Evolutionary conservation across 2,797 vertebrate genomes (phyloP), one percentile per base, ranked within the genome.

Genomic region (Sus cebifrons): DNA sequence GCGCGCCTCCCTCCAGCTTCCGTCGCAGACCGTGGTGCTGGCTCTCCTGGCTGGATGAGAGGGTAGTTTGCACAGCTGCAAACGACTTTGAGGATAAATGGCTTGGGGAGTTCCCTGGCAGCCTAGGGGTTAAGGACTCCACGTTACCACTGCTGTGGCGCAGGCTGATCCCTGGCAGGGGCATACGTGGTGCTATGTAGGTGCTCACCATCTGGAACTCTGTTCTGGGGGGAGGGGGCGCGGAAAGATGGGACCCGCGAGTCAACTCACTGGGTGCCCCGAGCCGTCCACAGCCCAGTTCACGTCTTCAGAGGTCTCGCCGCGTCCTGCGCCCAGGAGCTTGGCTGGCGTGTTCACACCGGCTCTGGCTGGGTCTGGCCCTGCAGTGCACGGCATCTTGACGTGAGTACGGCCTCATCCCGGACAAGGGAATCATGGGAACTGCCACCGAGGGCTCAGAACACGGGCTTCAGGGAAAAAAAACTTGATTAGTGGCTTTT

Each of bases 291-390:
- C 14, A 10, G 54, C 65, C 54, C 3, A 5, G 58, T 11, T 36
- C 3, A 4, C 14, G 6, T 52, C 20, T 84, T 40, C 18, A 14
- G 27, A 23, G 27, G 17, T 58, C 40, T 54, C 2, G 7, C 52
- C 52, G 49, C 2, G 1, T 67, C 21, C 58, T n/a, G 3, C 3
- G 2, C 65, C 23, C 0, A 3, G 8, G 32, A 58, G 18, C 44
- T 32, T 29, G 2, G 1, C 36, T 7, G 54, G 8, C 6, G 0
- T 1, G 0, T n/a, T 68, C 32, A 0, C 58, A 1, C 18, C 32
- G 18, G 13, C 82, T 56, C 49, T 27, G 5, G 9, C 17, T 36
- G 21, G 27, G 52, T 49, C 81, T 40, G 23, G 6, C 36, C 64
- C 71, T 11, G 10, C 18, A 10, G 2, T 2, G 1, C 36, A 36